A percentile compares a stretch with the other conserved stretches of the same genome.
Conservation (phyloP, 2,113 vertebrate genomes). For the Nothoprocta pentlandii region DNA sequence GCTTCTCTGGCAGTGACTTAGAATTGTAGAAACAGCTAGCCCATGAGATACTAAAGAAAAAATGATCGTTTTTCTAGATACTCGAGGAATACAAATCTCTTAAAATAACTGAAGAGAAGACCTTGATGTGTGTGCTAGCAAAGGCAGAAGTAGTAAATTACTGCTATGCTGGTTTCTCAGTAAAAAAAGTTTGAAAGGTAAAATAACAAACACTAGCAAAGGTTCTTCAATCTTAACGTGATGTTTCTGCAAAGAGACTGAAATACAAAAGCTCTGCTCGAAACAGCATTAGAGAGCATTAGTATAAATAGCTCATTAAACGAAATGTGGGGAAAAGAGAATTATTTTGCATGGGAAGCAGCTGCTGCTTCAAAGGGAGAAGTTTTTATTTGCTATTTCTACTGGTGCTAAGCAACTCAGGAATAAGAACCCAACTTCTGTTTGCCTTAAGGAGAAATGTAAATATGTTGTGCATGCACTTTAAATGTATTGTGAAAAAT, state of each 20-base stretch:
- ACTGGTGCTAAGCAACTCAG: constrained; percentile 64
- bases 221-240: not conserved
- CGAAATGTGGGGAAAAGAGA: not conserved
- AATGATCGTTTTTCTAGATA: not conserved
- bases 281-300: not conserved
- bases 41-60: not conserved
- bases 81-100: not conserved
- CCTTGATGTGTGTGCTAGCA: not conserved
- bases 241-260: not conserved
- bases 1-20: not conserved
- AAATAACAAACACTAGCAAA: not conserved
- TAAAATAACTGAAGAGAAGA: not conserved
- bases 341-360: not conserved
- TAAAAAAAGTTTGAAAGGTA: not conserved
- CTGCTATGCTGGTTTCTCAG: not conserved
- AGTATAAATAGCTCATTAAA: not conserved
- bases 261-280: not conserved
- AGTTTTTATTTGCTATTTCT: constrained; percentile 31
- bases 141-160: not conserved
- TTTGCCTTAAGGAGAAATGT: constrained; percentile 74
- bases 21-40: not conserved
- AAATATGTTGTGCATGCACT: constrained; percentile 49
- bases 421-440: constrained; percentile 46
- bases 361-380: not conserved
- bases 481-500: constrained; percentile 61